Evolutionary conservation across 2,113 vertebrate genomes (phyloP), one percentile per base, ranked within the genome.

Genomic region (Dromas ardeola): DNA sequence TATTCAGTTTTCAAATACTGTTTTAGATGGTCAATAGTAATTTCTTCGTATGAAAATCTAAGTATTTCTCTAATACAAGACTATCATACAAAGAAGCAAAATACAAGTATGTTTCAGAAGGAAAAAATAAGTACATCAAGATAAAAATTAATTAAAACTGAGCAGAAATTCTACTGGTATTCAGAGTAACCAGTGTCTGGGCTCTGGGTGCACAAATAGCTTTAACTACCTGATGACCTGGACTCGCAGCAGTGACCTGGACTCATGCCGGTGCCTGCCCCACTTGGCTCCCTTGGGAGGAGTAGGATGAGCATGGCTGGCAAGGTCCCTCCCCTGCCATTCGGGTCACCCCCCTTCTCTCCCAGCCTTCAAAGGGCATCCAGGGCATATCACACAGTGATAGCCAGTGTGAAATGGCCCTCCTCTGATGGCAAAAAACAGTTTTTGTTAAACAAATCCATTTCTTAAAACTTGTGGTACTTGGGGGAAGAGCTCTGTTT

Each of bases 11-110:
- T 86, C 58, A 92, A 80, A 87, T 53, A 87, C 43, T 58, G 26
- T 52, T 95, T 95, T 77, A 91, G 78, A 77, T 67, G 56, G 79
- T 69, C 91, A 95, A 53, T 34, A 95, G 70, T 52, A 79, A 70
- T 45, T 88, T 84, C 32, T 69, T 59, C 20, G 42, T 61, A 45
- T 9, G 34, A 95, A 72, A 89, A 89, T 30, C 47, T 61, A 78
- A 66, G 45, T 59, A 70, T 42, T 93, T 90, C 38, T n/a, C 36
- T 55, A 22, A 67, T 59, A 27, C 38, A 61, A 53, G 20, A 59
- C 21, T 42, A 36, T 34, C 47, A 50, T 21, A 61, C 2, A 27
- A 86, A 85, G 36, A 81, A 52, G 29, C 2, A 45, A 72, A 81
- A 72, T 5, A 53, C 1, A 22, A 77, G 62, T 52, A 38, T 17